Evolutionary conservation across 2,113 vertebrate species (phyloP).

Genomic region (Grallaria varia): DNA sequence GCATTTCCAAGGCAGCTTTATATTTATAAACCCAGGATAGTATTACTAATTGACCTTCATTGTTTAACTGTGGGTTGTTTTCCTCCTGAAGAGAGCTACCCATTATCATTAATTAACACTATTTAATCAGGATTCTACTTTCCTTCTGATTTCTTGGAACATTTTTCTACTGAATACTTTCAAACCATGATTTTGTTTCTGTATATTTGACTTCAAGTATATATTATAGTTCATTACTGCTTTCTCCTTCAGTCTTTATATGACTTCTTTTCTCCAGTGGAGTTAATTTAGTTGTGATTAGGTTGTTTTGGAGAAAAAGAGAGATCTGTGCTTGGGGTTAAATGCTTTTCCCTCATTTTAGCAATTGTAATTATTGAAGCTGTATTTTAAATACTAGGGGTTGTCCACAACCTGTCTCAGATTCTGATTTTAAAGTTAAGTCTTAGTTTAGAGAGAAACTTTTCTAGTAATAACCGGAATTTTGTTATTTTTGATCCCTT

Average conservation of each 20-base stretch:
- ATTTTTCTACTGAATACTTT: neutral
- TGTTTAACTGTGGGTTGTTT: constrained; percentile 4
- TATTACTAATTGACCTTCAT: neutral
- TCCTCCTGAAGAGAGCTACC: neutral
- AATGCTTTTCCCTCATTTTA: neutral
- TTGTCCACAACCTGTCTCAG: neutral
- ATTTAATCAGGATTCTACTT: neutral
- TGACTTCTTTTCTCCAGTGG: neutral
- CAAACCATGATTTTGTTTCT: neutral
- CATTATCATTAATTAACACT: neutral
- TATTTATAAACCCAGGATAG: neutral
- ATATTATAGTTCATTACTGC: neutral
- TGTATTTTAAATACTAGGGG: neutral
- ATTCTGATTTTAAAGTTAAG: neutral
- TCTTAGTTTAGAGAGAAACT: neutral
- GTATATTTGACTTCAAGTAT: neutral
- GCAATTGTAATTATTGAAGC: neutral
- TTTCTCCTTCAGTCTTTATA: neutral
- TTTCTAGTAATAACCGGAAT: neutral
- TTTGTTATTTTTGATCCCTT: neutral
- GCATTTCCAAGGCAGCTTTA: neutral
- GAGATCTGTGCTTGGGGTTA: neutral
- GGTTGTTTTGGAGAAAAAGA: neutral
- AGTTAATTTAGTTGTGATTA: neutral
- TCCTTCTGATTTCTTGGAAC: neutral